Evolutionary conservation across 2,797 vertebrate species (phyloP), one percentile per base, ranked within the genome.

Genomic region (Platalea minor): DNA sequence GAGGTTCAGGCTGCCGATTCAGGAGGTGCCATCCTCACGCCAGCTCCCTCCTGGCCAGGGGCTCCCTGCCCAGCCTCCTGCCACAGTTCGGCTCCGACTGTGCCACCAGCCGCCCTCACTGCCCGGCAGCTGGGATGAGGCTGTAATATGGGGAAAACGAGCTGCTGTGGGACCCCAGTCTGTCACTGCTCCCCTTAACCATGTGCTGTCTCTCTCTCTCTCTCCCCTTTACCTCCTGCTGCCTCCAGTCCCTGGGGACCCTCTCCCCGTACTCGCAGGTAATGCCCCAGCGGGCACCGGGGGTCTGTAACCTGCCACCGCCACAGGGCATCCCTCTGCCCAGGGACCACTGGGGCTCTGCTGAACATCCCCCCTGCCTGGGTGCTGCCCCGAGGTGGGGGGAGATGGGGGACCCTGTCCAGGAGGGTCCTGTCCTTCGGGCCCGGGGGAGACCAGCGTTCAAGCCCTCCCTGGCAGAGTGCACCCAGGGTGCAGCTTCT

Each of bases 211-310:
- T 97, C 77, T 97, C 43, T 64, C 81, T 91, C 18, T 84, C 53
- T 92, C 59, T 96, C 48, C 78, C 50, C 41, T 94, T 79, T 95
- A 88, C 97, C 93, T 96, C 56, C 96, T 94, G 93, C 81, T 11
- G 70, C 94, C 91, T 97, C 31, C 96, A 99, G 99, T 99, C 99
- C 75, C 98, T 99, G 92, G 99, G 99, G 95, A 99, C 98, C 5
- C 98, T 99, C 95, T 99, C 99, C 95, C 99, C 98, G 2, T 99
- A 99, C 98, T 99, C 99, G 25, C 99, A 99, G 99, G 99, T 99
- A 98, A 98, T 91, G 63, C 3, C 69, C 46, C 5, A 1, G 19
- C 0, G 11, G 61, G 60, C 64, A 17, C 60, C 0, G 4, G 3
- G 57, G 35, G 2, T 67, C 35, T 70, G 57, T 57, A 54, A 28